A percentile compares a stretch with the other conserved stretches of the same genome.
Evolutionary conservation across 2,113 vertebrate species (phyloP).

Genomic region (Tautogolabrus adspersus): DNA sequence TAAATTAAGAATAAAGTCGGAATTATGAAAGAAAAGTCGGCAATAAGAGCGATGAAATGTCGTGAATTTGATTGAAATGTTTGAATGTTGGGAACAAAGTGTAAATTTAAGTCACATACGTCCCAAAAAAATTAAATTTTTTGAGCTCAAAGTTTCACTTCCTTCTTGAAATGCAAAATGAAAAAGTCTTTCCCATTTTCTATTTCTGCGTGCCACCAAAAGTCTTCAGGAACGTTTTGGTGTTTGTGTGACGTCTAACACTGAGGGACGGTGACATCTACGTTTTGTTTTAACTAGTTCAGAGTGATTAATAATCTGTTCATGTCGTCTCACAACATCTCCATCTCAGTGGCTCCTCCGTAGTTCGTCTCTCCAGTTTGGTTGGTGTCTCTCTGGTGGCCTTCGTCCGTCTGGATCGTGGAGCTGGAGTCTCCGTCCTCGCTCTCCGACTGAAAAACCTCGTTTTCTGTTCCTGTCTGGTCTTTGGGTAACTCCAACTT

Average conservation of each 20-base stretch:
- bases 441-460: background rate
- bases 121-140: too few species aligned
- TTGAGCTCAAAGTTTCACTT: too few species aligned
- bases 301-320: background rate
- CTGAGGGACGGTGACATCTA: background rate
- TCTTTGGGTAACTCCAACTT: background rate
- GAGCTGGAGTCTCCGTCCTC: slow-evolving; percentile 1
- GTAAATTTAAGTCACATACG: too few species aligned
- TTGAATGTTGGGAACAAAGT: too few species aligned
- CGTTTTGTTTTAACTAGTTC: background rate
- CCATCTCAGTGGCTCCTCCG: background rate
- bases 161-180: background rate
- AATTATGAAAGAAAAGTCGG: too few species aligned
- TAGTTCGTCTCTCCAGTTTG: background rate
- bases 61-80: too few species aligned
- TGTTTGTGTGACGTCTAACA: background rate
- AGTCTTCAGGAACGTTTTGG: background rate
- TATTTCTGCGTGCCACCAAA: too few species aligned
- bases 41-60: too few species aligned
- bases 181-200: too few species aligned
- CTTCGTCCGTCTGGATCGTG: background rate
- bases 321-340: background rate
- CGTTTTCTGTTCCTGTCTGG: background rate
- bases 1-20: too few species aligned
- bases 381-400: background rate